Evolutionary conservation across 2,113 vertebrate genomes (phyloP).

Genomic region (Falcunculus frontatus): DNA sequence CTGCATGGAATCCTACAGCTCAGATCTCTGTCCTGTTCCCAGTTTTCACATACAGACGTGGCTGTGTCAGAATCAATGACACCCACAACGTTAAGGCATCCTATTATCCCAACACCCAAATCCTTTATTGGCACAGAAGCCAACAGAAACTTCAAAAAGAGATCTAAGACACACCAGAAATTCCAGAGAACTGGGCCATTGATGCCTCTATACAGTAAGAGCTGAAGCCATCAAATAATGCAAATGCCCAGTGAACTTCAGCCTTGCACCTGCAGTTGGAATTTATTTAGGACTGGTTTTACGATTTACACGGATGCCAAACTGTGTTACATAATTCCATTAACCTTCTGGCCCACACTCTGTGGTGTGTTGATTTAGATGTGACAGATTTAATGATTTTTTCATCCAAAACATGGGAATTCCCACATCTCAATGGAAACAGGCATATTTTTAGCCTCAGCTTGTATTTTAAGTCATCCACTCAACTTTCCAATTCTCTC

Average conservation of each 20-base stretch:
- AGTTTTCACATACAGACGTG: accelerated
- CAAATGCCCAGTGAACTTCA: neutral
- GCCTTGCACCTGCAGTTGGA: neutral
- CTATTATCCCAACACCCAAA: neutral
- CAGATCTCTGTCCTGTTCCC: neutral
- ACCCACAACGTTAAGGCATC: neutral
- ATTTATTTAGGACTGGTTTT: neutral
- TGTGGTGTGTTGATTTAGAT: neutral
- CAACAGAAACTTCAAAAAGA: neutral
- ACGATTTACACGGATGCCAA: neutral
- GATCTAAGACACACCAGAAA: neutral
- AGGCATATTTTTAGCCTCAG: neutral
- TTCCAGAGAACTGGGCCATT: neutral
- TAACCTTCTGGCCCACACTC: neutral
- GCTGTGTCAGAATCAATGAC: neutral
- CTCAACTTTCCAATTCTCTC: neutral
- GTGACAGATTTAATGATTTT: neutral
- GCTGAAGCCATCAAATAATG: neutral
- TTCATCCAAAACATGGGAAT: neutral
- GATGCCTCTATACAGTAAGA: neutral
- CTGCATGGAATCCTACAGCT: neutral
- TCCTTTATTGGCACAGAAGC: accelerated
- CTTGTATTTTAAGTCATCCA: neutral
- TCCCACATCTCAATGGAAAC: neutral
- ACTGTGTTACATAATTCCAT: neutral